Percentiles rank a stretch among this genome's conserved stretches.
Conservation (phyloP, 1,140 invertebrate genomes). For the Drosophila pectinifera region DNA sequence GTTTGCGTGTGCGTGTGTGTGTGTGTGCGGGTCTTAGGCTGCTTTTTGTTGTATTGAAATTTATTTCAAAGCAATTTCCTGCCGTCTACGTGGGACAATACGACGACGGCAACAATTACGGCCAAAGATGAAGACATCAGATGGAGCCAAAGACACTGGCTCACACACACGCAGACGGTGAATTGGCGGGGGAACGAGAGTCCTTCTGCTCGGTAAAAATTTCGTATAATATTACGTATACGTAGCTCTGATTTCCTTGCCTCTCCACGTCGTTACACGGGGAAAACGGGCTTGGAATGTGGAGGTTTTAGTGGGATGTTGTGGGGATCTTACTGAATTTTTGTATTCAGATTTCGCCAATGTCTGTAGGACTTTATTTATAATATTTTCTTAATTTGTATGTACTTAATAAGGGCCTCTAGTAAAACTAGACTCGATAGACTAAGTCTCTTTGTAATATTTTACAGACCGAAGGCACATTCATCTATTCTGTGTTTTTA, state of each 20-base stretch:
- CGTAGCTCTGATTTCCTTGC: constrained; percentile 71
- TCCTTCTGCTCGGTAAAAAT: constrained; percentile 51
- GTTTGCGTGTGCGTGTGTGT: constrained; percentile 13
- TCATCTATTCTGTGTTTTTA: fast-evolving
- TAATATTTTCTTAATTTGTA: not conserved
- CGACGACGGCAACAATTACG: constrained; percentile 75
- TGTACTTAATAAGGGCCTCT: too few species aligned
- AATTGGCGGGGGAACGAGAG: constrained; percentile 7
- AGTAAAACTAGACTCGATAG: too few species aligned
- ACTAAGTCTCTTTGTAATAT: too few species aligned
- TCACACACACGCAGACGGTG: not conserved
- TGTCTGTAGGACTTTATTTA: too few species aligned
- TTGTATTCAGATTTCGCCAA: too few species aligned
- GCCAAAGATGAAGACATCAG: constrained; percentile 80
- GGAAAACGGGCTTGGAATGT: fast-evolving
- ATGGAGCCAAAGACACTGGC: constrained; percentile 42
- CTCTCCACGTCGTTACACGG: not conserved
- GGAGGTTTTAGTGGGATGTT: too few species aligned
- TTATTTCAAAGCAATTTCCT: constrained; percentile 83
- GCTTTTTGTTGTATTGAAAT: constrained; percentile 81
- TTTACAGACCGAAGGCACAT: not conserved
- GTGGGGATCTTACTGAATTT: not conserved
- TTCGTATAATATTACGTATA: constrained; percentile 76
- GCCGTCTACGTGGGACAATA: constrained; percentile 73
- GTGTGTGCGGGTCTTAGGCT: constrained; percentile 60